Conservation (phyloP, 53 echinoderm and acorn worm genomes). For the Henricia sp. region DNA sequence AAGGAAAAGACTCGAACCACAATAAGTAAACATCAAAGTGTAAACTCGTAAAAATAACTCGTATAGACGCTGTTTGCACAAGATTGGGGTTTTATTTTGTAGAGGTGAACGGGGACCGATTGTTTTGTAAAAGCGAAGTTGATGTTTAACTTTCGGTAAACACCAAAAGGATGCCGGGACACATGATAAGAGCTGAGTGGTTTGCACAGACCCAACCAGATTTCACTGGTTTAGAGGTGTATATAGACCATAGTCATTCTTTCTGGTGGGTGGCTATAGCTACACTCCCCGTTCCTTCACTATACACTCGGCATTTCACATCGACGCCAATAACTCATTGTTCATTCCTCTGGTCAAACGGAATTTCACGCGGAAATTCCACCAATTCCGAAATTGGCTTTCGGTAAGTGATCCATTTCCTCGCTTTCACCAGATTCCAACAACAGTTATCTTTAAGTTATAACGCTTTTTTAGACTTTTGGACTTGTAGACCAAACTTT, state of each 20-base stretch:
- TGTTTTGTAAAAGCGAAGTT: slow-evolving; percentile 76
- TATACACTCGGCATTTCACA: too few species aligned
- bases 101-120: slow-evolving; percentile 56
- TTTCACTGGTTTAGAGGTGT: slow-evolving; percentile 55
- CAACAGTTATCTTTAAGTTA: too few species aligned
- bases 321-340: too few species aligned
- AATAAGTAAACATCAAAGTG: slow-evolving; percentile 39
- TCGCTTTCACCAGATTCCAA: too few species aligned
- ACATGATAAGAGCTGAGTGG: slow-evolving; percentile 23
- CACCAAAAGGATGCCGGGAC: slow-evolving; percentile 31
- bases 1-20: background rate
- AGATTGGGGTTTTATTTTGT: background rate
- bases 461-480: too few species aligned
- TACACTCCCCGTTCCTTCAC: background rate
- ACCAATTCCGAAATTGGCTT: too few species aligned
- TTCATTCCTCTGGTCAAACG: too few species aligned
- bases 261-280: background rate
- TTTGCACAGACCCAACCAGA: slow-evolving; percentile 2
- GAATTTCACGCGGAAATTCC: too few species aligned
- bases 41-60: slow-evolving; percentile 26
- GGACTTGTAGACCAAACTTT: too few species aligned
- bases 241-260: background rate
- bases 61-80: slow-evolving; percentile 34
- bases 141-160: slow-evolving; percentile 77
- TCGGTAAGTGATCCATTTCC: too few species aligned